phyloP scores from a whole-genome alignment of 1,140 invertebrate genomes.

The Batillaria attramentaria region DNA sequence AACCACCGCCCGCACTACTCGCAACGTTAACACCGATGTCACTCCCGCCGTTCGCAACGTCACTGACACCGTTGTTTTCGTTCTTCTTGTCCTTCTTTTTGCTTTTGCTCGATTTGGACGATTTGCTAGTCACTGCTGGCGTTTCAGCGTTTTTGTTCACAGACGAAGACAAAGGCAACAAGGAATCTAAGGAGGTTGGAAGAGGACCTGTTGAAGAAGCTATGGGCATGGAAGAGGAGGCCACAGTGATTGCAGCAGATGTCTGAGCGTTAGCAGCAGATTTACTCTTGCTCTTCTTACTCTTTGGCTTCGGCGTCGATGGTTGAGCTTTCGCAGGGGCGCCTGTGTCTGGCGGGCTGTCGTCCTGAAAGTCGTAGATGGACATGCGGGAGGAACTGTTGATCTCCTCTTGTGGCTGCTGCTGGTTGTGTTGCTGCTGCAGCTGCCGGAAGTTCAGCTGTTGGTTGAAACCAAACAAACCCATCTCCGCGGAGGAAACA shows the following conservation, averaged over 20 bases:
- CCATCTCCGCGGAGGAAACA: too few relatives aligned
- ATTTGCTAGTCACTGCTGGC: background rate
- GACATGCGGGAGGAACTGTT: conserved; percentile 43
- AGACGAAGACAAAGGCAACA: conserved; percentile 2
- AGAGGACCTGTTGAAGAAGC: background rate
- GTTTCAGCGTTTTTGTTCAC: background rate
- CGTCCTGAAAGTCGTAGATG: conserved; percentile 62
- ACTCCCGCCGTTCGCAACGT: background rate
- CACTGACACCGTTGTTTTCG: conserved; percentile 19
- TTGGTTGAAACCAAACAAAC: conserved; percentile 9
- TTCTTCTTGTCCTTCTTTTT: conserved; percentile 40
- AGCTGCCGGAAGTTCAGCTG: background rate
- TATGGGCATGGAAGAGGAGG: background rate
- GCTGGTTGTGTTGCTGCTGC: too few relatives aligned
- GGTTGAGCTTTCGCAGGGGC: conserved; percentile 12
- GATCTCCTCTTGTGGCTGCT: conserved; percentile 25
- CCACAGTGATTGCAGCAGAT: background rate
- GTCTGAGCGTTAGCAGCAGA: background rate
- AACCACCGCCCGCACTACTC: too few relatives aligned
- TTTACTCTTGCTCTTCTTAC: conserved; percentile 26
- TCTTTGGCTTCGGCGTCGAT: conserved; percentile 9
- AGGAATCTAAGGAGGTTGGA: background rate
- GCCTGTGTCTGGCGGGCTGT: conserved; percentile 36
- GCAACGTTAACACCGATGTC: too few relatives aligned
- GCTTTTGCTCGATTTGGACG: conserved; percentile 39